These are phyloP conservation scores for Diaphora mendica DNA, from an alignment of 2,888 invertebrate species.

Conservation along the genomic window DNA sequence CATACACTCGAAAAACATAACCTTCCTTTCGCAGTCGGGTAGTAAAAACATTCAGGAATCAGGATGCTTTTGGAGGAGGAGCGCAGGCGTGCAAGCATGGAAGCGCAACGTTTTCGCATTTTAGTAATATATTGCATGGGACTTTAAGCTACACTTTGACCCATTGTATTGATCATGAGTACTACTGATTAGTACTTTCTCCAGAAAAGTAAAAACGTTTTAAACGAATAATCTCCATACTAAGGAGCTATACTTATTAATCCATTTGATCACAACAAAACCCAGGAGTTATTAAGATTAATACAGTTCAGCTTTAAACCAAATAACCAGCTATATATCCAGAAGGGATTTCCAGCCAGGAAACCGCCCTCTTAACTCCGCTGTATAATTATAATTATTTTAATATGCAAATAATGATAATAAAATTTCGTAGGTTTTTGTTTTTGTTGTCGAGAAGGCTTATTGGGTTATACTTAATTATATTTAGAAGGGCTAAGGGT, in stretches of 20 bases:
- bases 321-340: conserved; percentile 17
- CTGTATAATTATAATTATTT: conserved; percentile 80
- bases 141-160: too few species aligned
- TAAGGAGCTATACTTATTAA: background rate
- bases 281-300: conserved; percentile 20
- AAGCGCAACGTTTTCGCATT: too few species aligned
- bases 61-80: too few species aligned
- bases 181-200: background rate
- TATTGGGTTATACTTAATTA: conserved; percentile 84
- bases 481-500: conserved; percentile 69
- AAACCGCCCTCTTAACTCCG: conserved; percentile 58
- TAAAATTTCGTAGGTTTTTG: conserved; percentile 82
- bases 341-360: conserved; percentile 38
- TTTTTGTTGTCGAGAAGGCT: conserved; percentile 75
- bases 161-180: background rate
- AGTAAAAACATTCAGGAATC: too few species aligned
- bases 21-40: too few species aligned
- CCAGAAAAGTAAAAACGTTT: background rate
- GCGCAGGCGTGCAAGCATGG: too few species aligned
- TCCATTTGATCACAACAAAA: conserved; percentile 8
- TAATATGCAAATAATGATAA: conserved; percentile 86
- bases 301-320: conserved; percentile 14
- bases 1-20: too few species aligned
- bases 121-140: too few species aligned
- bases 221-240: too few species aligned